Evolutionary conservation across 1,140 invertebrate species (phyloP).

Genomic region (Cecropterus lyciades): DNA sequence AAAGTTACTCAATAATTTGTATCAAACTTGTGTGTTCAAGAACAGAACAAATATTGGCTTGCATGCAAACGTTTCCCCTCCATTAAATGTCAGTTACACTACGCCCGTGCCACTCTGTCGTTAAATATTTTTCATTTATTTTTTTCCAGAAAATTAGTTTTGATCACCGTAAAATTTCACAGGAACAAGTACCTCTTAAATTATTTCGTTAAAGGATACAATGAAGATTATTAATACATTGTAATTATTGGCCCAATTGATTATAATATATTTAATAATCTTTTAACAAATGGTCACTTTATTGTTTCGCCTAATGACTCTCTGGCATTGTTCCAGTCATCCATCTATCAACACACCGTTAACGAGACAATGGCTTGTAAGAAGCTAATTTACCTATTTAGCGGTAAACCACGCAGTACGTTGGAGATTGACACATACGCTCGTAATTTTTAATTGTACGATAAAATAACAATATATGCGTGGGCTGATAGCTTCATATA

Average conservation of each 20-base stretch:
- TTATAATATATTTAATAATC: background rate
- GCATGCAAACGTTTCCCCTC: background rate
- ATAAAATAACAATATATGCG: background rate
- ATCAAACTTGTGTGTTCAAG: background rate
- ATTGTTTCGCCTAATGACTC: constrained; percentile 24
- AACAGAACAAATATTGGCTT: background rate
- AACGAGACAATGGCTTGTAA: constrained; percentile 33
- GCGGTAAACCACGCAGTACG: background rate
- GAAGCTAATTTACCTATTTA: constrained; percentile 25
- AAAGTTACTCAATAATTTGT: background rate
- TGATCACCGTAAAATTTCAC: too few relatives aligned
- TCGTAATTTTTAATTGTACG: background rate
- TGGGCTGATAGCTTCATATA: background rate
- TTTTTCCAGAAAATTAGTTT: background rate
- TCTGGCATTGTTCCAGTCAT: constrained; percentile 35
- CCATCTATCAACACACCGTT: constrained; percentile 32
- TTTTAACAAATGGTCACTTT: constrained; percentile 17
- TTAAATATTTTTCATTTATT: background rate
- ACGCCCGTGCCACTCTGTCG: background rate
- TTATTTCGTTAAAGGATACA: background rate
- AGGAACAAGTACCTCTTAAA: too few relatives aligned
- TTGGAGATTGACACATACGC: background rate
- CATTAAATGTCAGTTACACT: background rate
- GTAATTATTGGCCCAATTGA: constrained; percentile 1
- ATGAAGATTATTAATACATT: constrained; percentile 5